These are phyloP conservation scores for Megalurothrips usitatus DNA, from an alignment of 2,888 invertebrate genomes.

Conservation along the genomic window DNA sequence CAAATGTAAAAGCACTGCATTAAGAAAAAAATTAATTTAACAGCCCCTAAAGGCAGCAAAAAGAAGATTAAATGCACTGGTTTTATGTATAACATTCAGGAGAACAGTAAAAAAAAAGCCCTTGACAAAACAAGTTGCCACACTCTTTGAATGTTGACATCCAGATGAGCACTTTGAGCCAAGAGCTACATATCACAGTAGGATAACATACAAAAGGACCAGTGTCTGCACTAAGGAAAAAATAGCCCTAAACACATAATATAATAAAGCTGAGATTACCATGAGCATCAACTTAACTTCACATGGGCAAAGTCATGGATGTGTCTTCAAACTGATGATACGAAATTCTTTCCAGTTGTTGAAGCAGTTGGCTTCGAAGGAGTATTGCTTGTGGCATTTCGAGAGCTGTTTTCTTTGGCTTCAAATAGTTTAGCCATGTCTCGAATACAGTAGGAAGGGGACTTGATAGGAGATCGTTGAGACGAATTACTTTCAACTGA, in stretches of 20 bases:
- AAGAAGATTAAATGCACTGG: background rate
- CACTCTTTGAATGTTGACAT: too few relatives aligned
- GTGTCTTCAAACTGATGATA: background rate
- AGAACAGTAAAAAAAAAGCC: too few relatives aligned
- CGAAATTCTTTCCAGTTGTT: background rate
- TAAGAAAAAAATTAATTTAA: too few relatives aligned
- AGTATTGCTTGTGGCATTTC: background rate
- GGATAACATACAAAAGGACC: too few relatives aligned
- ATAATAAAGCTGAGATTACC: too few relatives aligned
- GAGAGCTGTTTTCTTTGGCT: conserved; percentile 37
- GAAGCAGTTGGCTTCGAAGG: background rate
- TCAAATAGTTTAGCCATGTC: conserved; percentile 81
- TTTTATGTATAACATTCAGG: background rate
- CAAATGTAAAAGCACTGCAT: too few relatives aligned
- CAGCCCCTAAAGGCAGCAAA: background rate
- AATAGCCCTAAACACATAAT: too few relatives aligned
- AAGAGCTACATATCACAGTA: conserved; percentile 3
- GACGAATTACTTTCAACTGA: conserved; percentile 3
- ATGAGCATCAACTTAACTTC: too few relatives aligned
- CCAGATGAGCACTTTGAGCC: background rate
- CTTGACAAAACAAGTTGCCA: too few relatives aligned
- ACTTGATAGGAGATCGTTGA: conserved; percentile 40
- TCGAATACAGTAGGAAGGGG: conserved; percentile 69
- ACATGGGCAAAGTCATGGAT: background rate
- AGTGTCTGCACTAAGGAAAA: too few relatives aligned